phyloP scores from a whole-genome alignment of 2,113 vertebrate genomes.

The Macrotus californicus region DNA sequence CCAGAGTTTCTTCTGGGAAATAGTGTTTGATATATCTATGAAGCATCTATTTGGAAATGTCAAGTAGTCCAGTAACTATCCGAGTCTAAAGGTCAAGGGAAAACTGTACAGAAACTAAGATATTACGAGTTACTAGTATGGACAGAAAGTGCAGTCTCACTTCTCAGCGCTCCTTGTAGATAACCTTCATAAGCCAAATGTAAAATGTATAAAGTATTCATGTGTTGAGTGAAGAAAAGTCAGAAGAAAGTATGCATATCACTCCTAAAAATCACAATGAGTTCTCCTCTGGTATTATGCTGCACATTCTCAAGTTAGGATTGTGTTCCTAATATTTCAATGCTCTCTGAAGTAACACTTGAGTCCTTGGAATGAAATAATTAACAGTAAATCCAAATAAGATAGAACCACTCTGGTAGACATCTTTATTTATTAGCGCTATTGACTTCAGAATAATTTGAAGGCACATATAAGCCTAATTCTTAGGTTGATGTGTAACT shows the following conservation, averaged over 20 bases:
- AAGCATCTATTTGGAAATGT: slow-evolving; percentile 40
- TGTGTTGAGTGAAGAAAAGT: not conserved
- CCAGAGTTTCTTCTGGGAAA: slow-evolving; percentile 17
- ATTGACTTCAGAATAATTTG: not conserved
- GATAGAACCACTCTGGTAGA: not conserved
- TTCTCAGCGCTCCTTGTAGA: not conserved
- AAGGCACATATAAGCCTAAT: not conserved
- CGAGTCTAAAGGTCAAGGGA: slow-evolving; percentile 36
- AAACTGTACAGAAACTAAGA: slow-evolving; percentile 10
- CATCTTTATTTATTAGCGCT: not conserved
- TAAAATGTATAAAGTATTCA: not conserved
- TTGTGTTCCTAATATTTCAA: not conserved
- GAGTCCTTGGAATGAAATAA: not conserved
- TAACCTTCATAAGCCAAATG: not conserved
- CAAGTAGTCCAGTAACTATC: not conserved
- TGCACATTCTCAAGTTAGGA: not conserved
- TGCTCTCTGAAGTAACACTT: not conserved
- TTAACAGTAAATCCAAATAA: not conserved
- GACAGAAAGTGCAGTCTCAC: not conserved
- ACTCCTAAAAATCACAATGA: not conserved
- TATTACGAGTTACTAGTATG: not conserved
- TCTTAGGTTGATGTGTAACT: not conserved
- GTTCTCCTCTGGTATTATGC: not conserved
- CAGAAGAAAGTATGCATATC: not conserved
- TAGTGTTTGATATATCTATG: slow-evolving; percentile 24